Conservation (phyloP, 1,140 invertebrate genomes). For the Lepidurus apus region DNA sequence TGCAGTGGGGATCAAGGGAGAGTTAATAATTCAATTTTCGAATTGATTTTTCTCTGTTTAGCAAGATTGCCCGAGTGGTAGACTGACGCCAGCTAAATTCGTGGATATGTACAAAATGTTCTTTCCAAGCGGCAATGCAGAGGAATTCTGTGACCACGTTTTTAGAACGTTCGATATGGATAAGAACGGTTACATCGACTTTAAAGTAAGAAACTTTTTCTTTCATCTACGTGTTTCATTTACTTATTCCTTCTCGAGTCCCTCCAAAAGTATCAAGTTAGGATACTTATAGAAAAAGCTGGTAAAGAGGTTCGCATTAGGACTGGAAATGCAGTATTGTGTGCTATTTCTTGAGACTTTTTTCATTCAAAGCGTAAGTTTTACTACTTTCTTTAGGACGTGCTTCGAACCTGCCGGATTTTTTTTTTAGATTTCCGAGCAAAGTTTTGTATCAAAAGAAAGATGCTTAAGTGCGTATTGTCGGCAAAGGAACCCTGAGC, state of each 20-base stretch:
- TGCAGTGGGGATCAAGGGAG: not conserved
- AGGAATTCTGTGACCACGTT: constrained; percentile 98
- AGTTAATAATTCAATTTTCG: constrained; percentile 5
- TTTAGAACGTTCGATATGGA: constrained; percentile 99
- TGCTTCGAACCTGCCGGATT: no score
- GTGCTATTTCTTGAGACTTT: no score
- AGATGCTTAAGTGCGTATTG: no score
- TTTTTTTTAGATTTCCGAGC: no score
- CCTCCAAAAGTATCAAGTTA: no score
- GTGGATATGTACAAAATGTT: constrained; percentile 99
- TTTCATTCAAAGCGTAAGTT: no score
- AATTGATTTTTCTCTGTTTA: constrained; percentile 53
- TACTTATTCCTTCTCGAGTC: not conserved
- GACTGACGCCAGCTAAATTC: constrained; percentile 95
- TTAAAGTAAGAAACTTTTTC: constrained; percentile 61
- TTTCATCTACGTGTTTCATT: not conserved
- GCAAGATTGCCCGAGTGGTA: constrained; percentile 99
- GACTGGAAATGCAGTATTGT: no score
- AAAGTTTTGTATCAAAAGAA: no score
- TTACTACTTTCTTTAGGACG: no score
- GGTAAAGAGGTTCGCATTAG: no score
- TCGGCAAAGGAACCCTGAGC: no score
- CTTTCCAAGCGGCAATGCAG: constrained; percentile 95
- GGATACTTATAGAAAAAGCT: no score
- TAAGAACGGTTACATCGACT: constrained; percentile 96